Conservation (phyloP, 2,797 vertebrate species). For the Rhodeus uyekii region DNA sequence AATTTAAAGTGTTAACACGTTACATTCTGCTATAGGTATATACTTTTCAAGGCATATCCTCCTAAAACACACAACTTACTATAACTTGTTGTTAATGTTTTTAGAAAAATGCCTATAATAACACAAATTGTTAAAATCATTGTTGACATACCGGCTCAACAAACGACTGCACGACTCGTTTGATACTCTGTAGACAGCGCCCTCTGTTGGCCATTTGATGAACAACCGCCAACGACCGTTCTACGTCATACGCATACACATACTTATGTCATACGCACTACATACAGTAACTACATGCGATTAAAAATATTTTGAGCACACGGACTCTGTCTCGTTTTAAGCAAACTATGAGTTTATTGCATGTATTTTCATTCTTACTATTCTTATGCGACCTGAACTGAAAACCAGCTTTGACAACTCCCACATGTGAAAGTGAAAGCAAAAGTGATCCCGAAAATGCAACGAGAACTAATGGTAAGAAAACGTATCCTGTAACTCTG, state of each 20-base stretch:
- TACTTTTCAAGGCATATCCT: neutral
- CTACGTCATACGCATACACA: no score
- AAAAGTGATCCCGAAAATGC: neutral
- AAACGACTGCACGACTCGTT: neutral
- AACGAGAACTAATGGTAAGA: neutral
- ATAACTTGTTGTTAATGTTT: neutral
- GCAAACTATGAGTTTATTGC: neutral
- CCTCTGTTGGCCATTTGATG: neutral
- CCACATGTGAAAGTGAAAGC: slow-evolving; percentile 28
- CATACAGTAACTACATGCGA: neutral
- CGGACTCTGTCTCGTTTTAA: neutral
- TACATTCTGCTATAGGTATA: neutral
- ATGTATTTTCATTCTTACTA: neutral
- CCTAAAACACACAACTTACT: neutral
- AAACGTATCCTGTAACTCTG: neutral
- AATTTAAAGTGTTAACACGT: neutral
- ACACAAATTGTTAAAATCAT: neutral
- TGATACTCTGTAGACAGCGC: neutral
- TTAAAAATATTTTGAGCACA: neutral
- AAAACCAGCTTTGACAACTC: neutral
- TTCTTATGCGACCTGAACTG: neutral
- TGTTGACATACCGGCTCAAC: neutral
- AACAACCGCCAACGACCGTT: neutral
- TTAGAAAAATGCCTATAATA: neutral
- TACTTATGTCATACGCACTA: neutral